Conservation (phyloP, 2,888 invertebrate genomes). For the Trypoxylon attenuatum region DNA sequence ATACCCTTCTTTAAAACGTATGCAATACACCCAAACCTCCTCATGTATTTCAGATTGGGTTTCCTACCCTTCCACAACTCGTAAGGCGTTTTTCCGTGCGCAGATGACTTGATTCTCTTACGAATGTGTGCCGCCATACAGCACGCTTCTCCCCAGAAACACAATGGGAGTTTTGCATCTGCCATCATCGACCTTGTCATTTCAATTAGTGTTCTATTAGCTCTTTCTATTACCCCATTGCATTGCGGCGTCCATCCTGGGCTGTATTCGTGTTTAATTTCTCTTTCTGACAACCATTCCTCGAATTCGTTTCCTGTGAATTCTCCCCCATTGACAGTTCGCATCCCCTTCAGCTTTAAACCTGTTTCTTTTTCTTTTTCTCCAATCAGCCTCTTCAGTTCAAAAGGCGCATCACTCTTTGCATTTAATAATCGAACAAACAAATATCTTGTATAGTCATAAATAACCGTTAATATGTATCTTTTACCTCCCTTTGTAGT, state of each 20-base stretch:
- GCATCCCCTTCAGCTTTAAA: too few species aligned
- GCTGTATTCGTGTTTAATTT: too few species aligned
- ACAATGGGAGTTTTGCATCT: too few species aligned
- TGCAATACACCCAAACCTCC: background rate
- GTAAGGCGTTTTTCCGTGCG: constrained; percentile 1
- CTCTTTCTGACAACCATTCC: too few species aligned
- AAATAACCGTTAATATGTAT: background rate
- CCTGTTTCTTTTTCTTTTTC: too few species aligned
- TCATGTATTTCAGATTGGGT: background rate
- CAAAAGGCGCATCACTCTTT: background rate
- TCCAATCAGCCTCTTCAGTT: background rate
- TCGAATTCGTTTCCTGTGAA: too few species aligned
- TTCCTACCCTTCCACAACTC: background rate
- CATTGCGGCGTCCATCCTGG: too few species aligned
- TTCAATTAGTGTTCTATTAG: too few species aligned
- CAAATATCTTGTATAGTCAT: background rate
- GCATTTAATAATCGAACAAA: background rate
- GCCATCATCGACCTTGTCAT: too few species aligned
- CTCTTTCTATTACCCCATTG: too few species aligned
- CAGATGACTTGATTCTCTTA: constrained; percentile 1
- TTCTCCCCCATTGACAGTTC: too few species aligned
- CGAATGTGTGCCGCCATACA: background rate
- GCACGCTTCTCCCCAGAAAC: too few species aligned
- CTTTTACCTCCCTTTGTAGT: background rate
- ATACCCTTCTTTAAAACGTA: background rate